A percentile compares a stretch with the other conserved stretches of the same genome.
Conservation (phyloP, 2,888 invertebrate species). For the Sclerodermus sp. region DNA sequence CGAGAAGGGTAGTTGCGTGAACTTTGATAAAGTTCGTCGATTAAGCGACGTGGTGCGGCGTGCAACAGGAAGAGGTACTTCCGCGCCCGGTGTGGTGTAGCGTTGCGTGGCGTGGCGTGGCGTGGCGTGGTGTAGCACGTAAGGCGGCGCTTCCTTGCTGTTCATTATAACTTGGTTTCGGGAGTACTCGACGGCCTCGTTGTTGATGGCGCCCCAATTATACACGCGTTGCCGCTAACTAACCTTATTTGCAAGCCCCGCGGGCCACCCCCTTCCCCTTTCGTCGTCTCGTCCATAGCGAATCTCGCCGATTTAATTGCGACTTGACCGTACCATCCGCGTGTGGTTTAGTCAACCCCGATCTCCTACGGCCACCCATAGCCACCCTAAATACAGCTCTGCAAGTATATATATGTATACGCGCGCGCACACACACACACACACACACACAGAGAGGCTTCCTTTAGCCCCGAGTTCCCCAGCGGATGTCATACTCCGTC, state of each 20-base stretch:
- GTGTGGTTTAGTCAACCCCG: slow-evolving; percentile 4
- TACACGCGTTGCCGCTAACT: slow-evolving; percentile 51
- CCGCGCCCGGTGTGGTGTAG: too few species aligned
- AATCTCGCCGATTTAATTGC: slow-evolving; percentile 40
- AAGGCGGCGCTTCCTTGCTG: slow-evolving; percentile 19
- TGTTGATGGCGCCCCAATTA: slow-evolving; percentile 49
- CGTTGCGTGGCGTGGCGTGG: too few species aligned
- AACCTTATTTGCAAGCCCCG: slow-evolving; percentile 46
- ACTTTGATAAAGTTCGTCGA: neutral
- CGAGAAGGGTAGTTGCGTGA: too few species aligned
- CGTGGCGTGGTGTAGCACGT: too few species aligned
- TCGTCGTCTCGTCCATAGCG: slow-evolving; percentile 1
- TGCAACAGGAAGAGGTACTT: too few species aligned
- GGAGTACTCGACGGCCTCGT: slow-evolving; percentile 35
- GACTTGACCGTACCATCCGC: slow-evolving; percentile 35
- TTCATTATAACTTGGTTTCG: slow-evolving; percentile 48
- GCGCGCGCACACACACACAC: too few species aligned
- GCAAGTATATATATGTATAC: too few species aligned
- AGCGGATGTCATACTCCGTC: too few species aligned
- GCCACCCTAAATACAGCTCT: too few species aligned
- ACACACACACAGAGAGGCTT: too few species aligned
- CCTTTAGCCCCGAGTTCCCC: too few species aligned
- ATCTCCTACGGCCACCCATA: too few species aligned
- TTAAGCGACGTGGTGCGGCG: neutral
- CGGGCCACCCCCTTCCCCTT: slow-evolving; percentile 7